A percentile compares a stretch with the other conserved stretches of the same genome.
Conservation (phyloP, 2,797 vertebrate genomes). For the Scomberomorus guttatus region DNA sequence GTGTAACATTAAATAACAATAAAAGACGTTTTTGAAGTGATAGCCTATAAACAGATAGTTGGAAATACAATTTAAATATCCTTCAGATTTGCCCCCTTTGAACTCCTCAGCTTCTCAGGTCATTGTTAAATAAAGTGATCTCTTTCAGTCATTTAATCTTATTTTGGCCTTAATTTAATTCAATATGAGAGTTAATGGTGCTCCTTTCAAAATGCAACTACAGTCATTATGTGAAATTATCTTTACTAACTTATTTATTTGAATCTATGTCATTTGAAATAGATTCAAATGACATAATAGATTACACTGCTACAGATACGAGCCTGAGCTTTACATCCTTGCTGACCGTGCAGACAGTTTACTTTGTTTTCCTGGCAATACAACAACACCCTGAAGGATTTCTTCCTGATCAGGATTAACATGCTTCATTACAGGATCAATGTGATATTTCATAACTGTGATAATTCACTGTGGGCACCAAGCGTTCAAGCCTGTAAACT, state of each 20-base stretch:
- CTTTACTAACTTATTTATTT: conserved; percentile 3
- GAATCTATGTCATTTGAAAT: background rate
- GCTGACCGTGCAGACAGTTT: background rate
- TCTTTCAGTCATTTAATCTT: background rate
- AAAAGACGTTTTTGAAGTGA: background rate
- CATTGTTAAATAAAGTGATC: background rate
- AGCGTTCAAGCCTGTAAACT: background rate
- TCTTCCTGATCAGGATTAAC: conserved; percentile 12
- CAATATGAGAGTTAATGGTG: background rate
- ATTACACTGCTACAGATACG: background rate
- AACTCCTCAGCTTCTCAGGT: background rate
- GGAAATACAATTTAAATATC: background rate
- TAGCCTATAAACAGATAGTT: background rate
- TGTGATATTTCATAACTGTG: background rate
- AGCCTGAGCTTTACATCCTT: background rate
- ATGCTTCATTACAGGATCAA: background rate
- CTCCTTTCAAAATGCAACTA: background rate
- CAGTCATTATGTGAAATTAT: background rate
- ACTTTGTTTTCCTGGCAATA: background rate
- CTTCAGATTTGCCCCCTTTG: background rate
- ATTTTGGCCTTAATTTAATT: background rate
- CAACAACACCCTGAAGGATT: conserved; percentile 11
- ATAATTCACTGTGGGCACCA: conserved; percentile 1
- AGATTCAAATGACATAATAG: too few species aligned
- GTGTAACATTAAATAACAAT: background rate